Conservation (phyloP, 1,140 invertebrate genomes). For the Caerostris darwini region DNA sequence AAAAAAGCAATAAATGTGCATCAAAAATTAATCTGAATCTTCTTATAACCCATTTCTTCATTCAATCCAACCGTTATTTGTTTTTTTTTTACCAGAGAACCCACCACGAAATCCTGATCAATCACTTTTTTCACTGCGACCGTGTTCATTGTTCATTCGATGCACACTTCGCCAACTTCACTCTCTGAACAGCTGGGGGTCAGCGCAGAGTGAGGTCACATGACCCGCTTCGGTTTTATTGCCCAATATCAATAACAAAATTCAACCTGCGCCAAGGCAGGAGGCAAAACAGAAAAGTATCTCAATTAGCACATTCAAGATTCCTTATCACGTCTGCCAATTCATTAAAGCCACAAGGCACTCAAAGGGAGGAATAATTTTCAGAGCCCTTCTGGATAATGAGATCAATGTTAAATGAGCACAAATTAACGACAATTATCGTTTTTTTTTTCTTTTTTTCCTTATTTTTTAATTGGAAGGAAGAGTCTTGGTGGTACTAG, state of each 20-base stretch:
- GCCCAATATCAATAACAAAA: conserved; percentile 5
- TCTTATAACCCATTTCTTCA: neutral
- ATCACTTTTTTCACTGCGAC: conserved; percentile 28
- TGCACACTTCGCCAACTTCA: neutral
- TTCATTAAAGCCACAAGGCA: neutral
- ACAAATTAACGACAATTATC: neutral
- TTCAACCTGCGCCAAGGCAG: neutral
- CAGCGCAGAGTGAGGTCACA: neutral
- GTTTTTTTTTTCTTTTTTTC: neutral
- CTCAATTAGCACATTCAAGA: conserved; percentile 35
- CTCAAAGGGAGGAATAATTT: neutral
- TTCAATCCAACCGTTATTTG: neutral
- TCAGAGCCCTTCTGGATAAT: neutral
- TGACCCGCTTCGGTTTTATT: conserved; percentile 4
- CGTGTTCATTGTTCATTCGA: conserved; percentile 17
- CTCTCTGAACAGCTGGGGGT: conserved; percentile 18
- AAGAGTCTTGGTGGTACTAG: neutral
- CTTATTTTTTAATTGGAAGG: neutral
- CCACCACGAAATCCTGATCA: neutral
- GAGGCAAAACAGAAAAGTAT: neutral
- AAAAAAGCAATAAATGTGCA: neutral
- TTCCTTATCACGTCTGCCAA: neutral
- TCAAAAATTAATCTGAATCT: neutral
- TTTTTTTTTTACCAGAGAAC: neutral
- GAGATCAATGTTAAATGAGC: neutral